phyloP scores from a whole-genome alignment of 2,888 invertebrate species.

The Aquatica leii region DNA sequence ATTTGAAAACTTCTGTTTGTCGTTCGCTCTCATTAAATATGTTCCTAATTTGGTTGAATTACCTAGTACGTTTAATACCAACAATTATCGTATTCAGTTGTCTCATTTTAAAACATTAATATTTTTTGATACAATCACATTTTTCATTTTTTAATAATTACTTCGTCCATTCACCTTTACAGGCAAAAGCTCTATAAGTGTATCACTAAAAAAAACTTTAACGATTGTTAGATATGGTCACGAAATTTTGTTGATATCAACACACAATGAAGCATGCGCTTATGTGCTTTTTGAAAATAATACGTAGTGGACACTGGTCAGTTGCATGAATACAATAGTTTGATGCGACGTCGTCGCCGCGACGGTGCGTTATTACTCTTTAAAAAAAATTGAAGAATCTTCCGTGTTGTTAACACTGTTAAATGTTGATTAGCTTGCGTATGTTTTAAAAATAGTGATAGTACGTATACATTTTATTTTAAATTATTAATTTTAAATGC shows the following conservation, averaged over 20 bases:
- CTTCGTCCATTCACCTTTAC: not conserved
- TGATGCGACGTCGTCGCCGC: slow-evolving; percentile 31
- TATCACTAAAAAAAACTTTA: slow-evolving; percentile 1
- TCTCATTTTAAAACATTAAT: too few relatives aligned
- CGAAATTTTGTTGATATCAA: slow-evolving; percentile 15
- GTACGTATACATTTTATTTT: slow-evolving; percentile 1
- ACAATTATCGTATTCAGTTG: too few relatives aligned
- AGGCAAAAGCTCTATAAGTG: not conserved
- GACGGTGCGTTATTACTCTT: slow-evolving; percentile 1
- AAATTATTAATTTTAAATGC: not conserved
- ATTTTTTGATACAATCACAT: too few relatives aligned
- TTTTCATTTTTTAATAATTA: too few relatives aligned
- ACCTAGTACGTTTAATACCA: too few relatives aligned
- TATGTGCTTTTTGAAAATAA: slow-evolving; percentile 12
- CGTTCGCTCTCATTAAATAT: too few relatives aligned
- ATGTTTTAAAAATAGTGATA: not conserved
- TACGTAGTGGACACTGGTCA: slow-evolving; percentile 36
- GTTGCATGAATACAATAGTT: slow-evolving; percentile 31
- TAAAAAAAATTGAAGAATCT: slow-evolving; percentile 8
- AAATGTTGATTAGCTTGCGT: not conserved
- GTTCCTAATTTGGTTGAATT: too few relatives aligned
- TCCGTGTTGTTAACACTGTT: slow-evolving; percentile 17
- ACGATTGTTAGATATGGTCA: slow-evolving; percentile 7
- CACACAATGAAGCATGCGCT: slow-evolving; percentile 26
- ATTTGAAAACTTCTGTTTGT: too few relatives aligned